A percentile compares a stretch with the other conserved stretches of the same genome.
These are phyloP conservation scores for Thamnophis elegans DNA, from an alignment of 2,797 vertebrate genomes.

Conservation along the genomic window DNA sequence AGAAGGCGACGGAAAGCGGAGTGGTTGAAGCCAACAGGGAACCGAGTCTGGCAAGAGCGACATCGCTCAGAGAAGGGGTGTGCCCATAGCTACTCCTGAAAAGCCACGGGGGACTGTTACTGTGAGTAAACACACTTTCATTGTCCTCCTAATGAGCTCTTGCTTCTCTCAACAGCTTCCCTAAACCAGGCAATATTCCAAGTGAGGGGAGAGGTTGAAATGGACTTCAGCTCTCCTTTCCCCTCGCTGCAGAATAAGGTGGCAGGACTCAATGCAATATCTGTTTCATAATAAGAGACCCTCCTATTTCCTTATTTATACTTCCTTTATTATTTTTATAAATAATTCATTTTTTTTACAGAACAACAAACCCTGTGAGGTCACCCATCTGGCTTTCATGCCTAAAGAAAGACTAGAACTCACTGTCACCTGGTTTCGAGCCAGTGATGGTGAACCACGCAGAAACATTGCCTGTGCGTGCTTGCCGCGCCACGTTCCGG, in stretches of 20 bases:
- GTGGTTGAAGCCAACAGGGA: neutral
- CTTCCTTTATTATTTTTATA: neutral
- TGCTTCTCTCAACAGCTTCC: neutral
- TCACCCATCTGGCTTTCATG: neutral
- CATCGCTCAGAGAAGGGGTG: neutral
- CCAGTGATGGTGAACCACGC: too few species aligned
- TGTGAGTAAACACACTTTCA: slow-evolving; percentile 34
- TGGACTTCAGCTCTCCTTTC: too few species aligned
- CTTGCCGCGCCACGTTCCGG: too few species aligned
- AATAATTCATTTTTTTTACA: neutral
- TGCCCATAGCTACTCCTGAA: slow-evolving; percentile 41
- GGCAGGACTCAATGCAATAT: too few species aligned
- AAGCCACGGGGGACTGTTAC: slow-evolving; percentile 24
- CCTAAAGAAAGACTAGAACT: neutral
- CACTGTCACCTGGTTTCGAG: neutral
- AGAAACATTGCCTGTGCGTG: too few species aligned
- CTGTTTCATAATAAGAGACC: neutral
- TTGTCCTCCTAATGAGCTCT: neutral
- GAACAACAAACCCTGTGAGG: neutral
- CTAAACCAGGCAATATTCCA: neutral
- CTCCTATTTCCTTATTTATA: neutral
- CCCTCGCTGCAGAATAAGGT: neutral
- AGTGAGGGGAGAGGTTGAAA: neutral
- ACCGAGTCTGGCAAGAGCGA: neutral
- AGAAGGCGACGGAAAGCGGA: neutral